Evolutionary conservation across 1,140 invertebrate genomes (phyloP), one percentile per base, ranked within the genome.

Genomic region (Leptonema lineaticorne): DNA sequence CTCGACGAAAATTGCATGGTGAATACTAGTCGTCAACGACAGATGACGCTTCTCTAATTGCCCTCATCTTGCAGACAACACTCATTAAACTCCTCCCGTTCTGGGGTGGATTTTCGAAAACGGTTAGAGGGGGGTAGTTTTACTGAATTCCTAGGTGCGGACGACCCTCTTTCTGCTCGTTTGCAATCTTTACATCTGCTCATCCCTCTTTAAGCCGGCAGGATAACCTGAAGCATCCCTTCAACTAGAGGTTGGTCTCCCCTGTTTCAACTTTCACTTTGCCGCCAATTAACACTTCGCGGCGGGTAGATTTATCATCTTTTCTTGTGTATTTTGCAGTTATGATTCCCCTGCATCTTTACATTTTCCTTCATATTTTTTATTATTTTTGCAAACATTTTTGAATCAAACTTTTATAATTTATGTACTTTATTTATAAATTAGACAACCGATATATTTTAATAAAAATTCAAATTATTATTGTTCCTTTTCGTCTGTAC

Each of bases 11-110:
- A 41, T n/a, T 41, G 37, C 37, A 41, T 41, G 11, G 16, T 9
- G 37, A 1, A 9, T 41, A 16, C 37, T 4, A 41, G 20, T 64
- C 62, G 33, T 64, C 62, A 64, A 41, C 16, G 33, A 16, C 62
- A 64, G 62, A 64, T 64, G 62, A 64, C 62, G 62, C 37, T 16
- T 18, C 45, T 45, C 62, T 64, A 64, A 64, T 64, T 64, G 33
- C 62, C 29, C 20, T 50, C 62, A 28, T 64, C 62, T 45, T 50
- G 58, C n/a, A 28, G 20, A 41, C 41, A 24, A 53, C 50, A 53
- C 62, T 64, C 62, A 46, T 64, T 64, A 64, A 11, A 20, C 46
- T 2, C n/a, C 20, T 18, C 16, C 5, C 1, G 5, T 4, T 48
- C 46, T 6, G 29, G 29, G 29, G 29, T 33, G 29, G 29, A 33